Evolutionary conservation across 2,797 vertebrate genomes (phyloP).

Genomic region (Aratinga solstitialis): DNA sequence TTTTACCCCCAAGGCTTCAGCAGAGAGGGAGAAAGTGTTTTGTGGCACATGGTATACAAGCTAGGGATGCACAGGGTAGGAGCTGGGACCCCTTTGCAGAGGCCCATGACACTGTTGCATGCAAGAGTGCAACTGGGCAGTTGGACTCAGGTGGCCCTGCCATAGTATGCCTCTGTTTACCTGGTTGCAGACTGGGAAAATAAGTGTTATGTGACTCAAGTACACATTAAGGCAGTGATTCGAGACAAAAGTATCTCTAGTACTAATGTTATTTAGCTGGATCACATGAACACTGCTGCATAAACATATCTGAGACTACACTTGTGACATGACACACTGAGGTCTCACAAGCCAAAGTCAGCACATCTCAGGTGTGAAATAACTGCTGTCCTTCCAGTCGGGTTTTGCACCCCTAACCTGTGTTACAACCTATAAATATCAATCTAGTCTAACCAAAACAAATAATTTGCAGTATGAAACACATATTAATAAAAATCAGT

Average conservation of each 20-base stretch:
- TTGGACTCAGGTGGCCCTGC: background rate
- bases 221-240: background rate
- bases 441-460: background rate
- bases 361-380: background rate
- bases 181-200: background rate
- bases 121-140: background rate
- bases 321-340: accelerated
- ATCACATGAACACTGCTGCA: background rate
- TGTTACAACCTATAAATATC: background rate
- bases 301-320: background rate
- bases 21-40: background rate
- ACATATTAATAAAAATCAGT: background rate
- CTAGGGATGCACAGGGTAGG: accelerated
- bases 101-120: accelerated
- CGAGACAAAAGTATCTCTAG: background rate
- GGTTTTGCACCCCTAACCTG: background rate
- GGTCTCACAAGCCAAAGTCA: background rate
- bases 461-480: background rate
- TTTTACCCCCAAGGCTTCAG: background rate
- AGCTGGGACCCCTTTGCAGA: background rate
- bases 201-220: background rate
- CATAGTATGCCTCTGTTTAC: background rate
- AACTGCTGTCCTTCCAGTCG: background rate
- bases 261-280: background rate
- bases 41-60: too few species aligned